These are phyloP conservation scores for Poecilia gillii DNA, from an alignment of 2,797 vertebrate genomes.

Conservation along the genomic window DNA sequence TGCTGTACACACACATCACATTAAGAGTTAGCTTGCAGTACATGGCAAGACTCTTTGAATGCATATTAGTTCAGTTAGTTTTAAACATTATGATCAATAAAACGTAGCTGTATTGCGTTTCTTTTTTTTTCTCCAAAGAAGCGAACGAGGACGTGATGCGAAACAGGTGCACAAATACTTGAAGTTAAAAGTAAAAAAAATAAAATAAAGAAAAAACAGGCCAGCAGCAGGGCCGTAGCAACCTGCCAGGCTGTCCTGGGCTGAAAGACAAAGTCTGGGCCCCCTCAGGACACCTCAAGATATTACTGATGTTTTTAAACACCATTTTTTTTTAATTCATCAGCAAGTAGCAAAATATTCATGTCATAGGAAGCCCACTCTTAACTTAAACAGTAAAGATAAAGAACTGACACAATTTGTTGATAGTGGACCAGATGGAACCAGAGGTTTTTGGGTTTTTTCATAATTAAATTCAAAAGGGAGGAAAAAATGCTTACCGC, in stretches of 20 bases:
- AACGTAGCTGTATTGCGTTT: constrained; percentile 39
- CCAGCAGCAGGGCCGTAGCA: not conserved
- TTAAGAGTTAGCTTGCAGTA: constrained; percentile 42
- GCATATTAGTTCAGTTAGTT: constrained; percentile 55
- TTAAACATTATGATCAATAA: not conserved
- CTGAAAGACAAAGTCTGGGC: not conserved
- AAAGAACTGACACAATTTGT: not conserved
- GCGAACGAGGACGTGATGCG: not conserved
- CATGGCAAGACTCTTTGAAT: constrained; percentile 57
- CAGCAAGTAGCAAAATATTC: not conserved
- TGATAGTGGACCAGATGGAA: not conserved
- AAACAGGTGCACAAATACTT: not conserved
- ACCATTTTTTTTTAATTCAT: not conserved
- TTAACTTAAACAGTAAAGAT: not conserved
- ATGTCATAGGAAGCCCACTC: not conserved
- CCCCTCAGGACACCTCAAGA: not conserved
- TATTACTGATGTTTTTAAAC: not conserved
- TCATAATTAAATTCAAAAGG: not conserved
- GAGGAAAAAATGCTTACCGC: not conserved
- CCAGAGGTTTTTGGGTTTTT: not conserved
- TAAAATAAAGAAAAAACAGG: not conserved
- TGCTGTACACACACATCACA: constrained; percentile 8
- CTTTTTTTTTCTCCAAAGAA: constrained; percentile 16
- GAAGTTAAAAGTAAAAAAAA: not conserved
- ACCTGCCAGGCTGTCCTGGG: not conserved